Evolutionary conservation across 1,140 invertebrate species (phyloP).

Genomic region (Drosophila sproati): DNA sequence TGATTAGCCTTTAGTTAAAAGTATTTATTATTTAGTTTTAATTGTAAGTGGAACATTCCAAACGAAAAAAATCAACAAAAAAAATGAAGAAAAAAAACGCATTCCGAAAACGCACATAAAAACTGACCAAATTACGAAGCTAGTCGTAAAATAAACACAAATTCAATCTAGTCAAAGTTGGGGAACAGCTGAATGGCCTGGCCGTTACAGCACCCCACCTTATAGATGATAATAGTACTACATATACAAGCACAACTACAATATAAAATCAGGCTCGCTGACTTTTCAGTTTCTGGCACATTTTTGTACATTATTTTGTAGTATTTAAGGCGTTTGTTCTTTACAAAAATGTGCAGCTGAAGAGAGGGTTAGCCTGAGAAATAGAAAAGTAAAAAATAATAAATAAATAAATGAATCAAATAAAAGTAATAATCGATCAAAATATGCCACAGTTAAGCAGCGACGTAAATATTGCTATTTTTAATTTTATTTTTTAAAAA

Average conservation of each 20-base stretch:
- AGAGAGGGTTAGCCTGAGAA: neutral
- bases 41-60: conserved; percentile 56
- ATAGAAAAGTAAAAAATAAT: conserved; percentile 19
- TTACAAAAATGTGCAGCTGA: conserved; percentile 39
- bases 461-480: conserved; percentile 64
- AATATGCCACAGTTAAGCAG: conserved; percentile 30
- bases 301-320: conserved; percentile 69
- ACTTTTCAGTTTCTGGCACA: conserved; percentile 4
- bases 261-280: conserved; percentile 13
- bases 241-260: conserved; percentile 11
- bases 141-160: conserved; percentile 60
- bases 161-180: conserved; percentile 66
- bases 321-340: conserved; percentile 76
- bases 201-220: conserved; percentile 14
- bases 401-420: conserved; percentile 14
- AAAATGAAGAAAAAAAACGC: neutral
- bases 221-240: conserved; percentile 38
- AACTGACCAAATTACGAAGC: conserved; percentile 50
- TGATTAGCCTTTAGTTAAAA: conserved; percentile 43
- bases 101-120: conserved; percentile 21
- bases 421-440: conserved; percentile 1
- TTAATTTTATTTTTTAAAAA: conserved; percentile 80
- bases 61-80: conserved; percentile 13
- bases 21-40: conserved; percentile 47
- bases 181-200: conserved; percentile 18